phyloP scores from a whole-genome alignment of 1,140 invertebrate genomes.

The Bombus affinis region DNA sequence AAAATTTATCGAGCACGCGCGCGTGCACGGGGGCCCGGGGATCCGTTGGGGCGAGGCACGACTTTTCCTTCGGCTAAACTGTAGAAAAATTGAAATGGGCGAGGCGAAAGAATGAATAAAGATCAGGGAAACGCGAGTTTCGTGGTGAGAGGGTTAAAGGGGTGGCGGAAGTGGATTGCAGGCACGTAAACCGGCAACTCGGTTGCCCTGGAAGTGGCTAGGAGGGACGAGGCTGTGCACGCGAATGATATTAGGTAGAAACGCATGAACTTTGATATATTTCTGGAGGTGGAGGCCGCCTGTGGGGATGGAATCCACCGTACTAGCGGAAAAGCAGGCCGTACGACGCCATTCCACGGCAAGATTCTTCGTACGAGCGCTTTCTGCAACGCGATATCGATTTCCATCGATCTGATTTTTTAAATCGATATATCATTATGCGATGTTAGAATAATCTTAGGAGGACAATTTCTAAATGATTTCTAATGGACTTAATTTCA shows the following conservation, averaged over 20 bases:
- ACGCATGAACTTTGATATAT: constrained; percentile 83
- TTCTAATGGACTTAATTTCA: not conserved
- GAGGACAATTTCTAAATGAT: not conserved
- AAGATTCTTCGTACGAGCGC: constrained; percentile 73
- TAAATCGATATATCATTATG: not conserved
- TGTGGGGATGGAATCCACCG: constrained; percentile 32
- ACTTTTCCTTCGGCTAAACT: constrained; percentile 77
- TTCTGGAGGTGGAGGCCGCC: constrained; percentile 60
- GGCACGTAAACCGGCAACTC: constrained; percentile 67
- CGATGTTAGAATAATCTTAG: not conserved
- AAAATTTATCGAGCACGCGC: constrained; percentile 60
- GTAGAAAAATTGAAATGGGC: constrained; percentile 81
- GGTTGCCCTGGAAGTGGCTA: constrained; percentile 47
- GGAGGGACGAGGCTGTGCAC: constrained; percentile 69
- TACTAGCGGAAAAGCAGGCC: constrained; percentile 41
- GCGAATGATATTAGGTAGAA: constrained; percentile 81
- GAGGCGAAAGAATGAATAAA: constrained; percentile 81
- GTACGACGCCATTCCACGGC: constrained; percentile 79
- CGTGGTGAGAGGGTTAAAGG: not conserved
- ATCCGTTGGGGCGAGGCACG: constrained; percentile 44
- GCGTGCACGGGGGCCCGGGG: constrained; percentile 11
- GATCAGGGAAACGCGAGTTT: constrained; percentile 68
- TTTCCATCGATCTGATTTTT: not conserved
- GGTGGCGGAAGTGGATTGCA: constrained; percentile 37
- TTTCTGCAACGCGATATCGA: constrained; percentile 59